Evolutionary conservation across 2,797 vertebrate species (phyloP).

Genomic region (Phataginus tetradactyla): DNA sequence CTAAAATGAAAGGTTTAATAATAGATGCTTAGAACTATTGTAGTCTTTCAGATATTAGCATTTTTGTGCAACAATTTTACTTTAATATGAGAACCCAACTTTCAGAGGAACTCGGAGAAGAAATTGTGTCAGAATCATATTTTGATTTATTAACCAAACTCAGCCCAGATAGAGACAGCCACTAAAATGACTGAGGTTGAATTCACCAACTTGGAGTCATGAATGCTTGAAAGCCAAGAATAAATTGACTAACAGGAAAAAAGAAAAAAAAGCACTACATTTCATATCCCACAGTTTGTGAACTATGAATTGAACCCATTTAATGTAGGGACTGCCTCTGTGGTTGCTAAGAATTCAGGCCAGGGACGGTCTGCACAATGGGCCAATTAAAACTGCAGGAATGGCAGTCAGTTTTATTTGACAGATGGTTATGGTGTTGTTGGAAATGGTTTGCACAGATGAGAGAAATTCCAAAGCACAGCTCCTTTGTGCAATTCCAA

Average conservation of each 20-base stretch:
- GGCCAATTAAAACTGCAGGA: conserved; percentile 5
- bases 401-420: conserved; percentile 35
- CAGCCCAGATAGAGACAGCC: not conserved
- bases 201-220: not conserved
- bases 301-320: not conserved
- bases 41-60: not conserved
- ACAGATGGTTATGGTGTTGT: conserved; percentile 20
- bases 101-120: not conserved
- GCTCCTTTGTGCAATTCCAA: not conserved
- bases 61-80: not conserved
- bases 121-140: not conserved
- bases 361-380: not conserved
- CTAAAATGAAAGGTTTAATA: not conserved
- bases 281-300: not conserved
- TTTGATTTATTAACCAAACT: not conserved
- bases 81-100: not conserved
- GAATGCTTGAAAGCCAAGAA: not conserved
- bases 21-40: not conserved
- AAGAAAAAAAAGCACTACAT: not conserved
- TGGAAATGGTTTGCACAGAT: not conserved
- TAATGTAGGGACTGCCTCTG: not conserved
- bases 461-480: not conserved
- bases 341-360: not conserved
- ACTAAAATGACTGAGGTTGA: not conserved
- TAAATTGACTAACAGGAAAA: not conserved